Base-by-base conservation (phyloP, 64 coral and sea anemone species). In the Montipora sp. region DNA sequence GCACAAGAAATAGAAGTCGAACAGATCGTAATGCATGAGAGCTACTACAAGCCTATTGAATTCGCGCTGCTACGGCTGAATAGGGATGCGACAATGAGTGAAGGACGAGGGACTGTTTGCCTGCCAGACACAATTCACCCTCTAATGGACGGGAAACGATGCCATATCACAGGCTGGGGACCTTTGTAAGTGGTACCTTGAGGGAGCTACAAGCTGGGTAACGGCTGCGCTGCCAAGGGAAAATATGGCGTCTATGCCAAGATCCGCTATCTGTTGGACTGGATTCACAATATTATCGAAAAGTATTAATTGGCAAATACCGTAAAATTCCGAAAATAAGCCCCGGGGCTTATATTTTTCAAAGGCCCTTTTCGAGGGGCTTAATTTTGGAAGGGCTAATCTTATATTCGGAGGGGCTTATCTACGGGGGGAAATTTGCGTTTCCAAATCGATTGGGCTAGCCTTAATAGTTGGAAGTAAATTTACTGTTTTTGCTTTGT, bases 101-200 rank as follows among this genome's bases (percentile, higher is more conserved):
- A 0, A 24, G 51, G 8, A 5, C 51, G 36, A 3, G 78, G 20
- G 48, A 55, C 22, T 8, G 78, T 80, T 5, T 80, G 78, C 51
- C 78, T 80, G 3, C 78, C 78, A 59, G 53, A 80, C 20, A 4
- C 23, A 10, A 58, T 36, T 2, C 7, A 36, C 9, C 19, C 50
- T 9, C 13, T 80, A 20, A 5, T 36, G 3, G 2, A 9, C 9
- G 78, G 50, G 15, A 80, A 80, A 24, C n/a, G 9, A 12, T 91
- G 90, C 22, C 76, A 71, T 43, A 91, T 95, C 2, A 66, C 80
- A 77, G 93, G 93, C 2, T 95, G 93, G 93, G 93, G 93, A 27
- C 61, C 45, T 21, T 74, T 15, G 66, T 24, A 57, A 19, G 22
- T 91, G 80, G 78, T 91, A 83, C 43, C 78, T 84, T 2, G 78